A percentile compares a stretch with the other conserved stretches of the same genome.
phyloP scores from a whole-genome alignment of 2,797 vertebrate species.

The Avahi laniger region DNA sequence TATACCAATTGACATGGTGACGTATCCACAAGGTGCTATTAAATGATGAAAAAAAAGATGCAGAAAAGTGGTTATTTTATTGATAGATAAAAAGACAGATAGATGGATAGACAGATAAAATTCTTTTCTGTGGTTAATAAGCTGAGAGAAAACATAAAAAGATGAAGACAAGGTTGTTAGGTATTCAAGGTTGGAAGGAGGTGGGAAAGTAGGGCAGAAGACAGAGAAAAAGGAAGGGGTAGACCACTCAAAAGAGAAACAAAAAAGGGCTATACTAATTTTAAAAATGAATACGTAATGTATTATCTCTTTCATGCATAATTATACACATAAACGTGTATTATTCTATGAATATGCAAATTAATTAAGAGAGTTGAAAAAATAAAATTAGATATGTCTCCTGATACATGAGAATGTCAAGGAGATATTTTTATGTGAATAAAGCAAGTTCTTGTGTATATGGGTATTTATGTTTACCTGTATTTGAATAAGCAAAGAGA shows the following conservation, averaged over 20 bases:
- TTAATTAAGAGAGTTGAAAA: not conserved
- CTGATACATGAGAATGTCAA: not conserved
- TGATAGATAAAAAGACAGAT: not conserved
- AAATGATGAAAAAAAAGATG: not conserved
- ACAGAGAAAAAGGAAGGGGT: not conserved
- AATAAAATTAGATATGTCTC: not conserved
- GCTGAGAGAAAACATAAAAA: not conserved
- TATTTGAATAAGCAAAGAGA: conserved; percentile 4
- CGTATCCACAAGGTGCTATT: not conserved
- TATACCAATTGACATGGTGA: not conserved
- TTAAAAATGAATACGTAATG: not conserved
- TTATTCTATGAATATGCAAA: not conserved
- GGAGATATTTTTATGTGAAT: not conserved
- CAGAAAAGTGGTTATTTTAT: not conserved
- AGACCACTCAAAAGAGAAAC: not conserved
- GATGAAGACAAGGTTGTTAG: not conserved
- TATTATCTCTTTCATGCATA: not conserved
- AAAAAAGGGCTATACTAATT: not conserved
- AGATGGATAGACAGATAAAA: not conserved
- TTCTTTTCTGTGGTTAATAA: not conserved
- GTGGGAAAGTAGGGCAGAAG: not conserved
- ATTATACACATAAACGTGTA: not conserved
- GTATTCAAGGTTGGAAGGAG: not conserved
- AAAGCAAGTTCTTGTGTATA: not conserved
- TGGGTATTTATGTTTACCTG: not conserved